Evolutionary conservation across 2,113 vertebrate genomes (phyloP), one percentile per base, ranked within the genome.

Genomic region (Ramphastos sulfuratus): DNA sequence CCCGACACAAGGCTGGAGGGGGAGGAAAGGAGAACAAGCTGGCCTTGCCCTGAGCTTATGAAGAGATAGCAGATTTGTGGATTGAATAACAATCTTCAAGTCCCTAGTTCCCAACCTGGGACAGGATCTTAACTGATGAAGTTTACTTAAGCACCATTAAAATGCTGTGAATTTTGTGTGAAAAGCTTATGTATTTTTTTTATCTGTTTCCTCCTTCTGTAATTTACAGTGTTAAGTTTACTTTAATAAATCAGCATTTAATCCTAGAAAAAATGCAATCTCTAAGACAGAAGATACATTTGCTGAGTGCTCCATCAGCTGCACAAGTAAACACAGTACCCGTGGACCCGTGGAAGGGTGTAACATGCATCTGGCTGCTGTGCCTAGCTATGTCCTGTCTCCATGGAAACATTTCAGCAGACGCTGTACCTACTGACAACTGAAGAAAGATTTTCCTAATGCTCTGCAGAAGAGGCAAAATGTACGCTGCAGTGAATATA

Each of bases 331-430:
- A 19, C 9, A 24, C 5, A 14, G 63, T 16, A 9, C 39, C 46
- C 8, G 0, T 50, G 74, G 60, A 9, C 39, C 46, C 8, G 0
- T 50, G 74, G 60, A 86, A 67, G 63, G 72, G 66, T 76, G 35
- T 24, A 13, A 65, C 56, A n/a, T 3, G 14, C 30, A 33, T 28
- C 63, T 16, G 9, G 56, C 37, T 70, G 58, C 54, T 44, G 67
- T 5, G 20, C 69, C 83, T 56, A 39, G 56, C 54, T 54, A 1
- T 90, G 87, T 48, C n/a, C 60, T 46, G 94, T 97, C 95, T 95
- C 97, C 94, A 97, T 97, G 95, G 97, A 95, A 97, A 97, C 96
- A 66, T 82, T 90, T 90, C 75, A 88, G 90, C 77, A 89, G 93
- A 79, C 3, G 8, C 16, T 27, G 67, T 73, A 92, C 84, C 66